Base-by-base conservation (phyloP, 2,113 vertebrate genomes). In the Thinocorus orbignyianus region DNA sequence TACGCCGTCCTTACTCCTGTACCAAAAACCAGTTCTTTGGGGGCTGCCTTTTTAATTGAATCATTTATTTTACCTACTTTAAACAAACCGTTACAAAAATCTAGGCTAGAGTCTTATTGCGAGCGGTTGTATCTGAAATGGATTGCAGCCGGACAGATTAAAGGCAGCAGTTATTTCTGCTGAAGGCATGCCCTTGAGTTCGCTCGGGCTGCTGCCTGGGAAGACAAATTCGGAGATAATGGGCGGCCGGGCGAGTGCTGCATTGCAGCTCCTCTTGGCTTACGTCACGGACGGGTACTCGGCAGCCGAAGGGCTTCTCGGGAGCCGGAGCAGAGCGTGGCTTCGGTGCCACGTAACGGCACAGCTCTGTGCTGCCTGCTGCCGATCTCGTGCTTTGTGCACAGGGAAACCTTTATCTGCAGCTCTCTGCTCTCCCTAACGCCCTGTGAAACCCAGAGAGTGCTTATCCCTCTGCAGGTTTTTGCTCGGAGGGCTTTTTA, bases 261-360 rank as follows among this genome's bases (percentile, higher is more conserved):
- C 96, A 97, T 97, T 97, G 97, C 97, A 97, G 96, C 60, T 54
- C 2, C 94, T 94, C 73, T 28, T 58, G 65, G 93, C 73, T 95
- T 58, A 83, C 89, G 79, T 96, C 95, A 93, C 3, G 4, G 10
- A 31, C 81, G 64, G 76, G 54, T 6, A 2, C 68, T 90, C 1
- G 0, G 90, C 90, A 95, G 90, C 81, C 6, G 14, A 33, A 20
- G 91, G 79, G 87, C 92, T 94, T 13, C 3, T 85, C 1, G 1
- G 92, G 68, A 93, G 90, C 85, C 58, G 16, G 64, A 41, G 83
- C 65, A 68, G 78, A 84, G 77, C 5, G 0, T 39, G 86, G 77
- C 72, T 95, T 39, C 6, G 13, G 65, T 48, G 7, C 48, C 20
- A 16, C 3, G 9, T 7, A 52, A 51, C 3, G 13, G 7, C 68